Conservation (phyloP, 2,113 vertebrate genomes). For the Columbina picui region DNA sequence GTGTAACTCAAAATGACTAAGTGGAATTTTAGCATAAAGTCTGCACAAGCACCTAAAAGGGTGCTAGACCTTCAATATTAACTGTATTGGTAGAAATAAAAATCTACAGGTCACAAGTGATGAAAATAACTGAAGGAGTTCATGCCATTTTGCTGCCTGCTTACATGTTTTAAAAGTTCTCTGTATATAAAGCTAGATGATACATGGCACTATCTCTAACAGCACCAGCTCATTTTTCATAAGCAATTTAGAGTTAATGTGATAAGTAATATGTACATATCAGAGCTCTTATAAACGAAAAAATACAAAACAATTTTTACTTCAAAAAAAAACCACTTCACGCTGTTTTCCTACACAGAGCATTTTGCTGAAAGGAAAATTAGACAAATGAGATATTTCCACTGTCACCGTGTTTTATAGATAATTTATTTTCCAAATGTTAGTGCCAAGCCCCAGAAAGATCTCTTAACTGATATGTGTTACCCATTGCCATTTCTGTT, state of each 20-base stretch:
- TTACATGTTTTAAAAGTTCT: conserved; percentile 59
- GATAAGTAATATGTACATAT: neutral
- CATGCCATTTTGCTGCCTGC: conserved; percentile 30
- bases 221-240: neutral
- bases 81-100: conserved; percentile 59
- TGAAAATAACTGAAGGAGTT: conserved; percentile 63
- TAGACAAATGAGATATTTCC: conserved; percentile 1
- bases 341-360: neutral
- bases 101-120: conserved; percentile 33
- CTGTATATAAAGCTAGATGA: conserved; percentile 27
- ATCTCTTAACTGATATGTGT: neutral
- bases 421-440: neutral
- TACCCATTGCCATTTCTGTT: neutral
- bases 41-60: conserved; percentile 43
- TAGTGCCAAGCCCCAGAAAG: neutral
- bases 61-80: conserved; percentile 42
- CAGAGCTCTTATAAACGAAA: neutral
- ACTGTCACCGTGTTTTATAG: neutral
- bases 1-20: neutral
- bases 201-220: conserved; percentile 30
- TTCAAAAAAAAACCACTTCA: neutral
- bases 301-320: neutral
- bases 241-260: neutral
- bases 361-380: conserved; percentile 14
- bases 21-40: conserved; percentile 22